phyloP scores from a whole-genome alignment of 2,888 invertebrate genomes.

The Acrobasis suavella region DNA sequence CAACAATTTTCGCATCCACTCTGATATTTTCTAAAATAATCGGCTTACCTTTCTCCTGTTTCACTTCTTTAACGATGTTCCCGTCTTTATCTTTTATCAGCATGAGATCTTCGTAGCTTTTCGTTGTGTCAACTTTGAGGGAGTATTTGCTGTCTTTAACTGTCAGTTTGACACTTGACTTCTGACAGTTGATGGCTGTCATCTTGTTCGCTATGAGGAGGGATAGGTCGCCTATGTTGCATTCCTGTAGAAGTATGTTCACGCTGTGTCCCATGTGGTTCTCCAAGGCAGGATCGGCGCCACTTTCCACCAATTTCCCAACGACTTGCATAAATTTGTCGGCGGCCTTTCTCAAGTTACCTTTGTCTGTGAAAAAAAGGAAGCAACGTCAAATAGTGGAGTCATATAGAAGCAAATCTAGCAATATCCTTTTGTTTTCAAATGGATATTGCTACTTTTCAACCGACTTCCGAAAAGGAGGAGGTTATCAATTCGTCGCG shows the following conservation, averaged over 20 bases:
- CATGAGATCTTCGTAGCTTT: slow-evolving; percentile 43
- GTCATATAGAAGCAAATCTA: too few relatives aligned
- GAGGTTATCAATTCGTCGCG: too few relatives aligned
- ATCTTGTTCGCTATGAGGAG: slow-evolving; percentile 55
- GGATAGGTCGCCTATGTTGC: slow-evolving; percentile 51
- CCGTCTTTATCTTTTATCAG: slow-evolving; percentile 48
- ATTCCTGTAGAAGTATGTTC: slow-evolving; percentile 67
- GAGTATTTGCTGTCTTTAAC: slow-evolving; percentile 21
- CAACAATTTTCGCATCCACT: slow-evolving; percentile 2
- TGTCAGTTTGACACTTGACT: too few relatives aligned
- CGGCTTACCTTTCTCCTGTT: slow-evolving; percentile 5
- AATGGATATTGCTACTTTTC: too few relatives aligned
- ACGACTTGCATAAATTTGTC: slow-evolving; percentile 62
- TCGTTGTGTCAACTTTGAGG: slow-evolving; percentile 16
- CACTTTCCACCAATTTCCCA: slow-evolving; percentile 60
- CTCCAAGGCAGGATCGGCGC: slow-evolving; percentile 67
- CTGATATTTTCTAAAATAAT: slow-evolving; percentile 21
- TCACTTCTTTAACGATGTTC: slow-evolving; percentile 34
- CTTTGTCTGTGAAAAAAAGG: slow-evolving; percentile 49
- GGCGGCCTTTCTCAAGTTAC: slow-evolving; percentile 52
- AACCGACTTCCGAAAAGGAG: too few relatives aligned
- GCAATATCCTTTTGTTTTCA: too few relatives aligned
- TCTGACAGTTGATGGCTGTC: slow-evolving; percentile 35
- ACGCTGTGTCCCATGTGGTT: slow-evolving; percentile 72
- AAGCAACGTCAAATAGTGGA: slow-evolving; percentile 14